Conservation (phyloP, 2,113 vertebrate genomes). For the Platysternon megacephalum region DNA sequence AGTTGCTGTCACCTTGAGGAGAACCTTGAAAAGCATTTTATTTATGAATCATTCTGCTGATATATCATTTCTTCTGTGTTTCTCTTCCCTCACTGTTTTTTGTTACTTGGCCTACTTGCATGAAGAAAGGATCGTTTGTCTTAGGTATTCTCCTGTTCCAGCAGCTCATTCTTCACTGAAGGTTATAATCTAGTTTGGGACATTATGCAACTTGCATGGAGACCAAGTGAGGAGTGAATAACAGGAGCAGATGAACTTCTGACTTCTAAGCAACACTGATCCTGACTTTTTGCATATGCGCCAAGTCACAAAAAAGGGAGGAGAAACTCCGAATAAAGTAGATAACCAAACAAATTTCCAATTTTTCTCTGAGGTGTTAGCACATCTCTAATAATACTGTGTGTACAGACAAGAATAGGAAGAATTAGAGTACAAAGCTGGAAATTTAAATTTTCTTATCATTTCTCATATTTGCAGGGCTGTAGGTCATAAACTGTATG, state of each 20-base stretch:
- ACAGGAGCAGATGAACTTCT: background rate
- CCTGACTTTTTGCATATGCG: background rate
- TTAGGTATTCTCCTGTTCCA: slow-evolving; percentile 38
- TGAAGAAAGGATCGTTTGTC: slow-evolving; percentile 14
- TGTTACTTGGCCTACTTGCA: background rate
- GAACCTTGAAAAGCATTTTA: slow-evolving; percentile 54
- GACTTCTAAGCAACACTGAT: background rate
- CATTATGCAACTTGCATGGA: background rate
- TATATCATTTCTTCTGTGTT: slow-evolving; percentile 5
- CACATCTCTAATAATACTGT: background rate
- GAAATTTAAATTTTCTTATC: background rate
- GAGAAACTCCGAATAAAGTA: slow-evolving; percentile 9
- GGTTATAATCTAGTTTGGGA: slow-evolving; percentile 45
- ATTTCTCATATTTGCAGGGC: slow-evolving; percentile 83
- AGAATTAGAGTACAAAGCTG: background rate
- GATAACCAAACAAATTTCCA: background rate
- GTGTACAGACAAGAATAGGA: background rate
- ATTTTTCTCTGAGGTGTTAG: background rate
- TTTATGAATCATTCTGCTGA: slow-evolving; percentile 41
- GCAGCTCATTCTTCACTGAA: background rate
- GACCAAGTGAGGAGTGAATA: background rate
- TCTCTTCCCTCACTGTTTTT: background rate
- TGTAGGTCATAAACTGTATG: slow-evolving; percentile 91
- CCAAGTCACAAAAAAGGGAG: background rate
- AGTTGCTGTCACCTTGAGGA: slow-evolving; percentile 27